Evolutionary conservation across 2,888 invertebrate genomes (phyloP).

Genomic region (Tetranychus piercei): DNA sequence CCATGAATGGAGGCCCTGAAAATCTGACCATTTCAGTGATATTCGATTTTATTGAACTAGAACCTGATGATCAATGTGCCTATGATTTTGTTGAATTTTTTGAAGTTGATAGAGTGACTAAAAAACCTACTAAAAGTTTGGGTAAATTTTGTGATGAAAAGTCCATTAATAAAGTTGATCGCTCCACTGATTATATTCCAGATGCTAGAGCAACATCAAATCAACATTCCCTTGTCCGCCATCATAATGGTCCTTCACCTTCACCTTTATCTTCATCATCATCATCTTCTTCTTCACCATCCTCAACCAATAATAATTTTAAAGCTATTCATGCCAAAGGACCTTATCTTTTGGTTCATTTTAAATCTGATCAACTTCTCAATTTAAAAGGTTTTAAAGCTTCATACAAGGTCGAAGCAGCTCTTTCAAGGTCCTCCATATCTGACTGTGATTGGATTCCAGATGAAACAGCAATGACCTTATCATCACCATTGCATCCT

Average conservation of each 20-base stretch:
- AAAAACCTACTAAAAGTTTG: constrained; percentile 14
- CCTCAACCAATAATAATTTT: neutral
- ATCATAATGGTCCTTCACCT: neutral
- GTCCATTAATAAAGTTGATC: neutral
- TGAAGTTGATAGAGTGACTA: constrained; percentile 22
- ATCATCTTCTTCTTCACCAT: neutral
- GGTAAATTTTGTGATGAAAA: constrained; percentile 21
- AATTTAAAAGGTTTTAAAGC: constrained; percentile 25
- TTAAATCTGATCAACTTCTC: constrained; percentile 26
- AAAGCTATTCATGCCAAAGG: constrained; percentile 6
- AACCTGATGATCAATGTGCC: constrained; percentile 25
- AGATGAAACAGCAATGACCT: constrained; percentile 23
- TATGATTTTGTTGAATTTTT: constrained; percentile 27
- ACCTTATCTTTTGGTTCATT: constrained; percentile 25
- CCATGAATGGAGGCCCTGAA: neutral
- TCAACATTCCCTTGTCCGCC: neutral
- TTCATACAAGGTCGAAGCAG: constrained; percentile 18
- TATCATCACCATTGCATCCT: constrained; percentile 28
- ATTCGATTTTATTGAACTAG: constrained; percentile 25
- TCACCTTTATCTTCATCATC: neutral
- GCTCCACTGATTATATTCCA: constrained; percentile 3
- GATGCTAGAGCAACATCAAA: constrained; percentile 4
- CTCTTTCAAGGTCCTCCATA: neutral
- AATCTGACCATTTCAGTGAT: constrained; percentile 22
- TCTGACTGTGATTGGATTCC: constrained; percentile 25